phyloP scores from a whole-genome alignment of 1,140 invertebrate genomes.

The Sinonovacula constricta region DNA sequence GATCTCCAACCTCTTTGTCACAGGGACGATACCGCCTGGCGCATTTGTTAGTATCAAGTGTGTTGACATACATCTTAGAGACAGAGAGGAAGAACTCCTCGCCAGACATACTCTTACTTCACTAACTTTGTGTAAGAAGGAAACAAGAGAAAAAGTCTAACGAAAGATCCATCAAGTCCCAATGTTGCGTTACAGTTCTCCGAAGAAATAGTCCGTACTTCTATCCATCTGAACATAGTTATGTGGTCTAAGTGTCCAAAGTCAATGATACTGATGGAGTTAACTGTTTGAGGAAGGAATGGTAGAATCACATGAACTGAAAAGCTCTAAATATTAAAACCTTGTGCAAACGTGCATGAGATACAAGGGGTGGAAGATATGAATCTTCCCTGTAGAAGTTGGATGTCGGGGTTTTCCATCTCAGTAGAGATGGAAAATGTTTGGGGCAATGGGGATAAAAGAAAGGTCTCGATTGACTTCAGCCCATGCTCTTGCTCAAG shows the following conservation, averaged over 20 bases:
- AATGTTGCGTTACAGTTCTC: background rate
- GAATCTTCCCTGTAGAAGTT: slow-evolving; percentile 44
- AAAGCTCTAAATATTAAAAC: slow-evolving; percentile 6
- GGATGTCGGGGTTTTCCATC: slow-evolving; percentile 41
- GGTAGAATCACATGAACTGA: slow-evolving; percentile 5
- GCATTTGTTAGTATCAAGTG: background rate
- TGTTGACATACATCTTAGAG: slow-evolving; percentile 7
- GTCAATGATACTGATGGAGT: background rate
- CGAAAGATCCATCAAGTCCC: slow-evolving; percentile 14
- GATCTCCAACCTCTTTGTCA: background rate
- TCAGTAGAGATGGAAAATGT: too few species aligned
- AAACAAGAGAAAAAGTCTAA: background rate
- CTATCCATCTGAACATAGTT: slow-evolving; percentile 24
- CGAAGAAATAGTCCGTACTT: slow-evolving; percentile 22
- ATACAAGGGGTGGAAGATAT: slow-evolving; percentile 32
- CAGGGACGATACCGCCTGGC: background rate
- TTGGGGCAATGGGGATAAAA: background rate
- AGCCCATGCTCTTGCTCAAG: background rate
- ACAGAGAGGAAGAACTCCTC: background rate
- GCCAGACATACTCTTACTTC: too few species aligned
- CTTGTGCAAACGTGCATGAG: slow-evolving; percentile 11
- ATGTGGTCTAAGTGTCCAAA: slow-evolving; percentile 9
- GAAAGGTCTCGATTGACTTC: background rate
- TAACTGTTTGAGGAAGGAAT: slow-evolving; percentile 16
- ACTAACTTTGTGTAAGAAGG: slow-evolving; percentile 1